Evolutionary conservation across 2,888 invertebrate genomes (phyloP).

Genomic region (Aphidius colemani): DNA sequence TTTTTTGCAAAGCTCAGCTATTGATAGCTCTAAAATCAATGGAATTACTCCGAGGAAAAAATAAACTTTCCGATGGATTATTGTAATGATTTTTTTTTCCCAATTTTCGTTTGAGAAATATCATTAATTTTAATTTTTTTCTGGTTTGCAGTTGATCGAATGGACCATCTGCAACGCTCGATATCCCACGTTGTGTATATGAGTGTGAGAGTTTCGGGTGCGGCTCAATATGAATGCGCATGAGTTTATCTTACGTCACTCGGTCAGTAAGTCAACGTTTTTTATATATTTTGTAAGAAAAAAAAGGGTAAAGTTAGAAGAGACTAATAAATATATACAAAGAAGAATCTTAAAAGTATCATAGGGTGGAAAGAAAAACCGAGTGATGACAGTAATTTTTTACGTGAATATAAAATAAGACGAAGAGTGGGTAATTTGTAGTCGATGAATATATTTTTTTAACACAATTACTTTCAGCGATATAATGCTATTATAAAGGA

Average conservation of each 20-base stretch:
- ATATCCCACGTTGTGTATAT: neutral
- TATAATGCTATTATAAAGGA: constrained; percentile 1
- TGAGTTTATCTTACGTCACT: constrained; percentile 15
- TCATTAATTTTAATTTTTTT: no score
- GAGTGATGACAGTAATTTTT: no score
- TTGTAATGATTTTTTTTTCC: neutral
- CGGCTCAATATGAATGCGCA: constrained; percentile 24
- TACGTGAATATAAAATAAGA: neutral
- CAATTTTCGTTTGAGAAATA: neutral
- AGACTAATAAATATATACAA: no score
- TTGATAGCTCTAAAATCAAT: no score
- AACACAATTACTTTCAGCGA: constrained; percentile 3
- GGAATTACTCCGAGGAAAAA: no score
- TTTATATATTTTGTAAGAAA: neutral
- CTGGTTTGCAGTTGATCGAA: neutral
- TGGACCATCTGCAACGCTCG: constrained; percentile 3
- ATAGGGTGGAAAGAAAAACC: no score
- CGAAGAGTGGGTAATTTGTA: neutral
- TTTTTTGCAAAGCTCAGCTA: no score
- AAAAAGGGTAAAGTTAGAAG: neutral
- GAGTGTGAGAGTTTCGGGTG: constrained; percentile 9
- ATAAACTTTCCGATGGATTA: no score
- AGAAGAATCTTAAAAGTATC: no score
- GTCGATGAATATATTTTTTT: neutral
- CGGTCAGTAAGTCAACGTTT: neutral